Evolutionary conservation across 2,888 invertebrate genomes (phyloP).

Genomic region (Venustoraphidia nigricollis): DNA sequence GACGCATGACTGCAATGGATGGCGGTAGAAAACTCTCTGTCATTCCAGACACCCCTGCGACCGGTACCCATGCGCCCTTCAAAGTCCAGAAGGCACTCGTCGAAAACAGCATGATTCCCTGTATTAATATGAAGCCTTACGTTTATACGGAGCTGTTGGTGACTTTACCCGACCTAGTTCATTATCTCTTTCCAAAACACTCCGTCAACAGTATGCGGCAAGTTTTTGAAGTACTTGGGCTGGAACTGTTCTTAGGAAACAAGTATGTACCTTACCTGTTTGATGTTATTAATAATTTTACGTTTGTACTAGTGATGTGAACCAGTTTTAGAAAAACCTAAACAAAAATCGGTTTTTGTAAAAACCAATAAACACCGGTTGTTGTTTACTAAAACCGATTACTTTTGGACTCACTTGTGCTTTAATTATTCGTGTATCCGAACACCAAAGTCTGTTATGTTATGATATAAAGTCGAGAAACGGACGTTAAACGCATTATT

Average conservation of each 20-base stretch:
- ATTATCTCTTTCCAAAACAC: constrained; percentile 65
- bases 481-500: too few relatives aligned
- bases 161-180: constrained; percentile 66
- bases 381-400: too few relatives aligned
- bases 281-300: not conserved
- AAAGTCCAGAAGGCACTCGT: constrained; percentile 70
- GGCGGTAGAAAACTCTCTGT: constrained; percentile 46
- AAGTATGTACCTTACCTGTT: constrained; percentile 40
- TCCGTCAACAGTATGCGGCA: constrained; percentile 60
- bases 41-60: constrained; percentile 52
- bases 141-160: constrained; percentile 67
- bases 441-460: too few relatives aligned
- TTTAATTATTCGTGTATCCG: too few relatives aligned
- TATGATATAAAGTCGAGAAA: too few relatives aligned
- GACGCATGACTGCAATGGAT: constrained; percentile 23
- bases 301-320: too few relatives aligned
- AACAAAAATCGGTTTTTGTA: too few relatives aligned
- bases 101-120: constrained; percentile 66
- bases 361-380: too few relatives aligned
- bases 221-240: constrained; percentile 62
- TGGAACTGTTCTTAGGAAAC: constrained; percentile 71
- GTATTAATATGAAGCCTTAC: constrained; percentile 77
- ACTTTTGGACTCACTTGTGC: too few relatives aligned
- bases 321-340: too few relatives aligned
- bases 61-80: constrained; percentile 55